These are phyloP conservation scores for Aquatica leii DNA, from an alignment of 2,888 invertebrate species.

Conservation along the genomic window DNA sequence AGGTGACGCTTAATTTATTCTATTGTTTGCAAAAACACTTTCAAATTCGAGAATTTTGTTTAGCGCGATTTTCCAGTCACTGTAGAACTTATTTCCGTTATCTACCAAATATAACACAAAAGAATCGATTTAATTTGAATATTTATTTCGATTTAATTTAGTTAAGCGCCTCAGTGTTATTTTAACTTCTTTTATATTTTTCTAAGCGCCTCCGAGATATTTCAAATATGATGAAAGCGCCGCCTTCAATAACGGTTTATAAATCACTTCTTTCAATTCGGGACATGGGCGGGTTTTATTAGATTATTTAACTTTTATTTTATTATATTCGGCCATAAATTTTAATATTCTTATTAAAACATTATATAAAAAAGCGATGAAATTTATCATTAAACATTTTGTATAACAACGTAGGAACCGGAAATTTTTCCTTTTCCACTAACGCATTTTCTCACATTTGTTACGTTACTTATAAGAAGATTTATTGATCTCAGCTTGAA, in stretches of 20 bases:
- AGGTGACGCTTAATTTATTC: constrained; percentile 4
- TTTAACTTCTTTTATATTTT: constrained; percentile 13
- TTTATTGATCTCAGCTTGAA: too few species aligned
- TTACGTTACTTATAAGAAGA: too few species aligned
- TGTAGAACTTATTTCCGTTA: neutral
- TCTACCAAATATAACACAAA: constrained; percentile 2
- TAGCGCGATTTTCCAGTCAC: neutral
- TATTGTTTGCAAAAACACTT: neutral
- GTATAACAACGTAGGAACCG: too few species aligned
- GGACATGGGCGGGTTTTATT: constrained; percentile 25
- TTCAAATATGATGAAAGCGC: constrained; percentile 22
- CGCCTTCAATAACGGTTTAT: constrained; percentile 31
- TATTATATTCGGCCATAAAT: constrained; percentile 25
- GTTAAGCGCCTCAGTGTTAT: constrained; percentile 22
- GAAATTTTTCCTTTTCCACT: too few species aligned
- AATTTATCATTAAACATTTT: neutral
- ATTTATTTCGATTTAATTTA: constrained; percentile 1
- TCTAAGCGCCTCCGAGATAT: constrained; percentile 19
- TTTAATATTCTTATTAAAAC: neutral
- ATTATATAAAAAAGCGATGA: neutral
- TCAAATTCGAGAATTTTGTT: too few species aligned
- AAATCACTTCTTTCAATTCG: constrained; percentile 33
- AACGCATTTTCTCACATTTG: too few species aligned
- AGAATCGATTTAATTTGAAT: constrained; percentile 8
- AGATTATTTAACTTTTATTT: constrained; percentile 31